phyloP scores from a whole-genome alignment of 2,113 vertebrate genomes.

The Oryzias melastigma region DNA sequence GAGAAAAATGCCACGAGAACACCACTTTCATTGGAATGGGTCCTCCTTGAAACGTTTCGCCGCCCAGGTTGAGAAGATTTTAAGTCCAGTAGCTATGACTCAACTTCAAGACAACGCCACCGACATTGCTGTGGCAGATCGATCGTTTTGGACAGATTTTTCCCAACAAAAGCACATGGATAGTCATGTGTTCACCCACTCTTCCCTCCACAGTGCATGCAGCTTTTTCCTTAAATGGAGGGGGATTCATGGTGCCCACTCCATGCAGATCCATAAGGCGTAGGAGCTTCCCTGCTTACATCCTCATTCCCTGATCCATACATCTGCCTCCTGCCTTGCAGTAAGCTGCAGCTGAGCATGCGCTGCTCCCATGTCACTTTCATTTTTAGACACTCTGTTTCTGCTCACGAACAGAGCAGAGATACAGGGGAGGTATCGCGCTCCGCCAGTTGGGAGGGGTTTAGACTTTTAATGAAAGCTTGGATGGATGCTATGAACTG shows the following conservation, averaged over 20 bases:
- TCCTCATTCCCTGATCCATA: conserved; percentile 48
- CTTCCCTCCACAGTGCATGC: conserved; percentile 48
- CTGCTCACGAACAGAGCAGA: conserved; percentile 24
- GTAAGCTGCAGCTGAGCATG: conserved; percentile 35
- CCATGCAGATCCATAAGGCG: conserved; percentile 66
- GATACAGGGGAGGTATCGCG: conserved; percentile 29
- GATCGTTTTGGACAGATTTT: conserved; percentile 6
- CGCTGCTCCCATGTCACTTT: conserved; percentile 39
- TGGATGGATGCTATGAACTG: neutral
- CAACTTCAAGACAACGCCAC: too few relatives aligned
- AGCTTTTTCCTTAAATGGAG: conserved; percentile 8
- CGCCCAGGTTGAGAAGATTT: too few relatives aligned
- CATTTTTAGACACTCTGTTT: conserved; percentile 34
- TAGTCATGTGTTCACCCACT: conserved; percentile 61
- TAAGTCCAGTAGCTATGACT: too few relatives aligned
- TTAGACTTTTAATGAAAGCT: conserved; percentile 5
- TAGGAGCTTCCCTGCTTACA: conserved; percentile 60
- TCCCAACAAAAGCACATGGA: conserved; percentile 52
- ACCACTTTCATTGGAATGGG: too few relatives aligned
- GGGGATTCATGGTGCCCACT: conserved; percentile 52
- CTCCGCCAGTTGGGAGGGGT: conserved; percentile 16
- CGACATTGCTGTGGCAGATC: neutral
- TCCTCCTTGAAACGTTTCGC: too few relatives aligned
- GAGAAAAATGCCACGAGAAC: too few relatives aligned
- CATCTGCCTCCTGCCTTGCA: conserved; percentile 50